Base-by-base conservation (phyloP, 2,113 vertebrate species). In the Psilopsiagon aymara region DNA sequence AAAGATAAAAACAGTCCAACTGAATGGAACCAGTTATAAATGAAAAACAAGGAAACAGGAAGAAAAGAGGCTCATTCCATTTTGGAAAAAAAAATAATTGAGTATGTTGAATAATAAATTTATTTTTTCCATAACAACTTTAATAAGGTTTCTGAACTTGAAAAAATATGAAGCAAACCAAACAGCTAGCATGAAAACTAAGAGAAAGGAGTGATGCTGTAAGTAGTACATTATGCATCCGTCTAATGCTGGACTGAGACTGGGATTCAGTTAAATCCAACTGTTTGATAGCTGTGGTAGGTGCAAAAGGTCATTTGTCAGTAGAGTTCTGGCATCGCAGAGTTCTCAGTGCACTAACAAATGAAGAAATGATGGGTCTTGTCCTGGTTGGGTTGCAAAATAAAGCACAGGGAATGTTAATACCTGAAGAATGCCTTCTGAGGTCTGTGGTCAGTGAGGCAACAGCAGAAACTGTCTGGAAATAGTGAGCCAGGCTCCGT, bases 71-170 rank as follows among this genome's bases (percentile, higher is more conserved):
- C 87, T 95, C 91, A 82, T 97, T 97, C 95, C 85, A 95, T 97
- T 97, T 97, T 97, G 97, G 57, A 97, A 97, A 97, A 97, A 97
- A 97, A 94, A 97, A 39, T 39, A 95, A 82, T 68, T 77, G 88
- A 96, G 51, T 87, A 74, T 93, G 94, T 96, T 95, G 95, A 98
- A 97, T 98, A 98, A 97, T 96, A 98, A 97, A 97, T 96, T 95
- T 95, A 97, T 97, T 98, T 97, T 97, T 98, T 97, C 97, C 95
- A 68, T 94, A 92, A 97, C 78, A 85, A 83, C 77, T 88, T 94
- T 78, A 95, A 97, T 84, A 89, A 95, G 91, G 82, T 97, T 98
- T 97, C 85, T 97, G 97, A 94, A 88, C 73, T 91, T 95, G 13
- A 73, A 82, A 82, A n/a, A 92, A 39, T 24, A 19, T 11, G 37